Conservation (phyloP, 2,113 vertebrate genomes). For the Alexandromys fortis region DNA sequence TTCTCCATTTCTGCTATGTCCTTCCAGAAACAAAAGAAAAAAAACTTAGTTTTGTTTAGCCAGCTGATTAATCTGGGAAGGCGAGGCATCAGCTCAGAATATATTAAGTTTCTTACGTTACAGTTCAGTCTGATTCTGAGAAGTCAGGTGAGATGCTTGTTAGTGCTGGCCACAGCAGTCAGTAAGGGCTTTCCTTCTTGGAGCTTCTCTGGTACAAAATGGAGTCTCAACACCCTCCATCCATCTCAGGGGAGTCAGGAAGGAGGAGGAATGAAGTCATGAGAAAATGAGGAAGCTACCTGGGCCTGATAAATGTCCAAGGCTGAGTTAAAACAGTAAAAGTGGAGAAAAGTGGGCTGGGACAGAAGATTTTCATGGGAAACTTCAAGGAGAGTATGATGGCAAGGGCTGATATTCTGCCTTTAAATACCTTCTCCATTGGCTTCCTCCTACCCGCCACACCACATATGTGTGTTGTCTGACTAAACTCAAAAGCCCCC, state of each 20-base stretch:
- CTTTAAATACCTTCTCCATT: not conserved
- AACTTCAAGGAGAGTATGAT: not conserved
- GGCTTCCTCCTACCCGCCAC: accelerated
- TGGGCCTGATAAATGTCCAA: not conserved
- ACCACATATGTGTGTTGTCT: not conserved
- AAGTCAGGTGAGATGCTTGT: not conserved
- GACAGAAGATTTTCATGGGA: not conserved
- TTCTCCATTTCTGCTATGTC: constrained; percentile 10
- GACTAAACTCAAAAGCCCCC: not conserved
- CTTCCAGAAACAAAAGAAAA: not conserved
- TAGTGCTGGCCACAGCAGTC: not conserved
- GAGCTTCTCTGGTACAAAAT: not conserved
- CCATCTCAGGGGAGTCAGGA: not conserved
- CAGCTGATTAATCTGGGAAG: constrained; percentile 68
- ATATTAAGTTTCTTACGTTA: constrained; percentile 69
- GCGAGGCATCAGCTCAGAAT: constrained; percentile 24
- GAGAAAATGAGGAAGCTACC: not conserved
- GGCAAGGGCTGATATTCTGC: not conserved
- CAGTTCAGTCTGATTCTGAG: constrained; percentile 55
- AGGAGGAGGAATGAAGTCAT: not conserved
- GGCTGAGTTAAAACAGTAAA: not conserved
- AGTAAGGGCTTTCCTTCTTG: not conserved
- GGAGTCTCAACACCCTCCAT: not conserved
- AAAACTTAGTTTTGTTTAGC: constrained; percentile 66
- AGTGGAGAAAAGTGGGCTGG: not conserved